A percentile compares a stretch with the other conserved stretches of the same genome.
Conservation (phyloP, 1,140 invertebrate species). For the Prorops nasuta region DNA sequence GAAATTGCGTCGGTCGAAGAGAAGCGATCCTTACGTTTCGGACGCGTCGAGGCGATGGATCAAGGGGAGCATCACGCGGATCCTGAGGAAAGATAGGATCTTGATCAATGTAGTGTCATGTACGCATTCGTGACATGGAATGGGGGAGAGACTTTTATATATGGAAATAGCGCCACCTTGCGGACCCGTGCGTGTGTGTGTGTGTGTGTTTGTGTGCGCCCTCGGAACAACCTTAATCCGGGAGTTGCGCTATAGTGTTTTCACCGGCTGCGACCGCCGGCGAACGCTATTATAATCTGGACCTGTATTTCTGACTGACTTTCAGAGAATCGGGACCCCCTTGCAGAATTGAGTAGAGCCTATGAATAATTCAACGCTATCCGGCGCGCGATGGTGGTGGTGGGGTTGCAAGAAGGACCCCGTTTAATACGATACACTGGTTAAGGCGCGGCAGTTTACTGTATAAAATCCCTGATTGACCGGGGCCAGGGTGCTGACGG, state of each 20-base stretch:
- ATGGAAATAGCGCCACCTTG: constrained; percentile 32
- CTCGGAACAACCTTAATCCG: constrained; percentile 10
- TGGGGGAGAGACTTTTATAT: constrained; percentile 23
- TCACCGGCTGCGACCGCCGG: constrained; percentile 17
- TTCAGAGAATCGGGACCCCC: constrained; percentile 38
- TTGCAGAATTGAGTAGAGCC: constrained; percentile 43
- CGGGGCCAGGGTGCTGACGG: constrained; percentile 36
- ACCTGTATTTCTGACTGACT: constrained; percentile 45
- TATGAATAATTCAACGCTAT: constrained; percentile 45
- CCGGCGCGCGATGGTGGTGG: constrained; percentile 5
- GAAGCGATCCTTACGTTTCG: no score
- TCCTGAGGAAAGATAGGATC: background rate
- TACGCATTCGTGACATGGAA: no score
- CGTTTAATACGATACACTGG: constrained; percentile 50
- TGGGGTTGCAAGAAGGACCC: constrained; percentile 29
- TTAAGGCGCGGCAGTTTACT: constrained; percentile 42
- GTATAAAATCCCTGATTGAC: constrained; percentile 52
- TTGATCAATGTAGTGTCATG: background rate
- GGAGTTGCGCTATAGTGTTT: constrained; percentile 23
- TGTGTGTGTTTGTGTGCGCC: background rate
- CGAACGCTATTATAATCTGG: constrained; percentile 40
- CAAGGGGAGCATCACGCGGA: background rate
- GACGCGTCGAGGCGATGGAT: no score
- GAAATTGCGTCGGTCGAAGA: no score
- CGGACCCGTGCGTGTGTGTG: background rate